A percentile compares a stretch with the other conserved stretches of the same genome.
These are phyloP conservation scores for Halcyon senegalensis DNA, from an alignment of 2,113 vertebrate genomes.

Conservation along the genomic window DNA sequence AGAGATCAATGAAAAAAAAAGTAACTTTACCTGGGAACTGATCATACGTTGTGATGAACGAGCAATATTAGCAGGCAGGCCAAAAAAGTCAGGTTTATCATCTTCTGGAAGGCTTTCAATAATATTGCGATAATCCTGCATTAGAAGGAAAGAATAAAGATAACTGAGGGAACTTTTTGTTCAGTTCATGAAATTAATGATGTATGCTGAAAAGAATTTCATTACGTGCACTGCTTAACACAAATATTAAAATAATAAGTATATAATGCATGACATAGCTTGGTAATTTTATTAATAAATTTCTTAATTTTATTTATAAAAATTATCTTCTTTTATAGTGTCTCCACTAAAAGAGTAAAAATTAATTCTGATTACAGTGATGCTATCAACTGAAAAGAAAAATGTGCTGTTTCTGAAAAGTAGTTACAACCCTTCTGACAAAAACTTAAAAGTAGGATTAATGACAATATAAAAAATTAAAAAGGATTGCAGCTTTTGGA, in stretches of 20 bases:
- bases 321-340: not conserved
- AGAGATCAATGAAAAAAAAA: not conserved
- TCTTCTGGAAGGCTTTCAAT: slow-evolving; percentile 94
- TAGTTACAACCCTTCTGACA: not conserved
- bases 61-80: slow-evolving; percentile 94
- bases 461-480: not conserved
- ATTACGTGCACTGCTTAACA: not conserved
- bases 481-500: not conserved
- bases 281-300: not conserved
- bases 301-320: not conserved
- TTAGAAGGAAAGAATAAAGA: not conserved
- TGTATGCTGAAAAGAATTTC: not conserved
- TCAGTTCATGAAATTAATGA: not conserved
- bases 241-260: not conserved
- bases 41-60: slow-evolving; percentile 92
- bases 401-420: not conserved
- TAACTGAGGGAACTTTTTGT: not conserved
- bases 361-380: not conserved
- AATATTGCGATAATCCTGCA: slow-evolving; percentile 88
- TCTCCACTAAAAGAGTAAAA: not conserved
- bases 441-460: not conserved
- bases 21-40: slow-evolving; percentile 86
- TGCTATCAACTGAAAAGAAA: not conserved
- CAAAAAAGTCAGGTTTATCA: slow-evolving; percentile 93
- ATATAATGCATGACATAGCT: not conserved